Evolutionary conservation across 2,113 vertebrate genomes (phyloP), one percentile per base, ranked within the genome.

Genomic region (Willisornis vidua): DNA sequence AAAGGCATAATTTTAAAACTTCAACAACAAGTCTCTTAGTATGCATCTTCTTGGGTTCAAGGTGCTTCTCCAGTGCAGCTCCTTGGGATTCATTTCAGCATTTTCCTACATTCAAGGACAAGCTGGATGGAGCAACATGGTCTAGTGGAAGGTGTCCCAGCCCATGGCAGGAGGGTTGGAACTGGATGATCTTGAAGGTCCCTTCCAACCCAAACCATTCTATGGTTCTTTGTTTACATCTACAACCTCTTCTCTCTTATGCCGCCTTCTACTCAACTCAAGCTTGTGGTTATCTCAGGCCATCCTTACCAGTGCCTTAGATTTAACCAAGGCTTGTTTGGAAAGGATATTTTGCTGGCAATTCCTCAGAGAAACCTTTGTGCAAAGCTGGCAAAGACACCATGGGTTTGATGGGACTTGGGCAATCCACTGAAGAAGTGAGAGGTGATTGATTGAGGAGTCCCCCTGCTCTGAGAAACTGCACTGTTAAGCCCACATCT

Each of bases 351-450:
- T 92, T 83, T 73, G 9, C 16, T 41, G 63, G 5, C 31, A 65
- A 1, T 18, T 80, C 31, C 31, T 49, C 31, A 45, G 49, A 45
- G 20, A 31, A 90, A 52, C 11, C 12, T 82, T 61, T 45, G 24
- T 12, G 24, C 17, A 65, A 62, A 79, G 10, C 43, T 78, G 62
- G 8, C 17, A 37, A 37, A 28, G 37, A 31, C 25, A 51, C 14
- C 10, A 11, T 0, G 1, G 35, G 5, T 58, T 83, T 72, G 25
- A 15, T 26, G 15, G 8, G 33, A 62, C 49, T 73, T n/a, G 11
- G 9, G 14, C 9, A 67, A 33, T 51, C 43, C 41, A 10, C 55
- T n/a, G 54, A 15, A 70, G 67, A 68, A 25, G 5, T 45, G 45
- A 12, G 33, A 90, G 13, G 33, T 25, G 41, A 3, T 23, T 74